phyloP scores from a whole-genome alignment of 2,113 vertebrate genomes.

The Agapornis roseicollis region DNA sequence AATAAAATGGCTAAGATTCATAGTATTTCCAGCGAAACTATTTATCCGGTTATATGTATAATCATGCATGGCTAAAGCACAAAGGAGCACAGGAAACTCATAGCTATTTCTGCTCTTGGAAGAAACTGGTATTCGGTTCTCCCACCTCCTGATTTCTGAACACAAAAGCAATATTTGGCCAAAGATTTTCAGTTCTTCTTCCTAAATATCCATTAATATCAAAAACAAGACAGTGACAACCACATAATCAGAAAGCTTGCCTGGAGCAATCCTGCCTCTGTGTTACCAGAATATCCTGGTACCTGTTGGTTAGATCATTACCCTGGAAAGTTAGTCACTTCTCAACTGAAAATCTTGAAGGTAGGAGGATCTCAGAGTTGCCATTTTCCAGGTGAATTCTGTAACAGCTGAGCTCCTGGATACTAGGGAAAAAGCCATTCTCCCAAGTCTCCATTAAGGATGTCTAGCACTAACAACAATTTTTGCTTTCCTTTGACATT shows the following conservation, averaged over 20 bases:
- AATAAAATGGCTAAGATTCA: background rate
- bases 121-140: background rate
- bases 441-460: background rate
- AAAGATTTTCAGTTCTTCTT: background rate
- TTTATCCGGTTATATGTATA: background rate
- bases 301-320: background rate
- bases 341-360: background rate
- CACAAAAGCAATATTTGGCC: background rate
- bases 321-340: background rate
- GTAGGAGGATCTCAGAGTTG: background rate
- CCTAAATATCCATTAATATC: background rate
- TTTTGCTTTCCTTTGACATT: background rate
- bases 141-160: background rate
- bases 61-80: background rate
- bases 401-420: background rate
- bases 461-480: fast-evolving
- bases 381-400: background rate
- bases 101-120: background rate
- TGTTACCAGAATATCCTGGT: background rate
- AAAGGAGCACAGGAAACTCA: background rate
- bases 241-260: background rate
- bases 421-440: background rate
- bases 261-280: background rate
- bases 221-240: background rate
- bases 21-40: background rate